These are phyloP conservation scores for Oligia fasciuncula DNA, from an alignment of 2,888 invertebrate species.

Conservation along the genomic window DNA sequence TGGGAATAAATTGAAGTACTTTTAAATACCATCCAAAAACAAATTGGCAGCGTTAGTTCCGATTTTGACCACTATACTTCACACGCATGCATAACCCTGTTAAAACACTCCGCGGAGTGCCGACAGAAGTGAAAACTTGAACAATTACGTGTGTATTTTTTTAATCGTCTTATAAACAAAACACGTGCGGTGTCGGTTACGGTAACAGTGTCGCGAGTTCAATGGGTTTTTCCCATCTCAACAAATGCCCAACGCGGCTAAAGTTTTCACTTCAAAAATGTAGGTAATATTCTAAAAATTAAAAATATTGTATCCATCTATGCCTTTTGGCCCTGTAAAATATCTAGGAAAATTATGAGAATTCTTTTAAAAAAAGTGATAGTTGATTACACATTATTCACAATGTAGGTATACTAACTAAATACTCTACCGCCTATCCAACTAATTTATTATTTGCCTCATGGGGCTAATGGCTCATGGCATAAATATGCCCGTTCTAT, in stretches of 20 bases:
- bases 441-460: constrained; percentile 14
- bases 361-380: background rate
- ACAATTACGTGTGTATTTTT: too few relatives aligned
- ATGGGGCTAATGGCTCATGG: background rate
- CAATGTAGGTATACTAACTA: background rate
- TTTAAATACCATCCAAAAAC: too few relatives aligned
- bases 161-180: too few relatives aligned
- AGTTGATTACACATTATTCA: background rate
- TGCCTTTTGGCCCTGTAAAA: background rate
- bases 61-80: background rate
- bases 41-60: background rate
- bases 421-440: constrained; percentile 6
- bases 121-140: too few relatives aligned
- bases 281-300: background rate
- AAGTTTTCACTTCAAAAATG: too few relatives aligned
- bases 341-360: background rate
- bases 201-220: too few relatives aligned
- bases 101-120: too few relatives aligned
- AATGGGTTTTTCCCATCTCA: too few relatives aligned
- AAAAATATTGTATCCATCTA: background rate
- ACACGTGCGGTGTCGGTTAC: too few relatives aligned
- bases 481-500: background rate
- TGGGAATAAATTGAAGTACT: too few relatives aligned
- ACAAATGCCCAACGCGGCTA: too few relatives aligned
- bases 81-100: background rate